Percentiles rank a stretch among this genome's conserved stretches.
phyloP scores from a whole-genome alignment of 2,797 vertebrate genomes.

The Myiotriccus ornatus region DNA sequence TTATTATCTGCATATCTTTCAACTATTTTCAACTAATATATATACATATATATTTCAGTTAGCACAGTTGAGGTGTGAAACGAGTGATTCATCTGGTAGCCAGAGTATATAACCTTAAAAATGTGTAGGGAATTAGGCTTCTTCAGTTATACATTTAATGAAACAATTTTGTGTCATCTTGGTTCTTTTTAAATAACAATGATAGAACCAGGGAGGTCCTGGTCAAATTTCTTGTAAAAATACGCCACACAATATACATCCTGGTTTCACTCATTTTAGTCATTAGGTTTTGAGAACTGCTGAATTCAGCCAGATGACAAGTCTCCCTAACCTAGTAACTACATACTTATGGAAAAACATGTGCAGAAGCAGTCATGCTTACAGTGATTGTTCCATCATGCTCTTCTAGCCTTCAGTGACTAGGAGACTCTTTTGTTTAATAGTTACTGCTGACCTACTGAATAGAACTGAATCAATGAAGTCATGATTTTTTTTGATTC shows the following conservation, averaged over 20 bases:
- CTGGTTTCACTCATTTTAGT: background rate
- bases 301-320: background rate
- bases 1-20: background rate
- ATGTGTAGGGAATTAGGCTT: background rate
- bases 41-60: background rate
- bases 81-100: background rate
- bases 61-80: background rate
- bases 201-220: background rate
- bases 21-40: background rate
- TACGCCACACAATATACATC: background rate
- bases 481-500: background rate
- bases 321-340: background rate
- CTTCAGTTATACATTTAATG: background rate
- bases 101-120: background rate
- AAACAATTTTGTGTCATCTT: background rate
- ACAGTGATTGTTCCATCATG: background rate
- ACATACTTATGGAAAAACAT: background rate
- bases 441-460: constrained; percentile 9
- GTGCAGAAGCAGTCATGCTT: background rate
- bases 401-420: background rate
- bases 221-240: background rate
- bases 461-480: constrained; percentile 12
- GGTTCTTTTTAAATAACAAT: background rate
- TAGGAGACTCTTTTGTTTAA: background rate
- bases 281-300: background rate